Percentiles rank a stretch among this genome's conserved stretches.
These are phyloP conservation scores for Eucidaris tribuloides DNA, from an alignment of 35 echinoderm and acorn worm genomes.

Conservation along the genomic window DNA sequence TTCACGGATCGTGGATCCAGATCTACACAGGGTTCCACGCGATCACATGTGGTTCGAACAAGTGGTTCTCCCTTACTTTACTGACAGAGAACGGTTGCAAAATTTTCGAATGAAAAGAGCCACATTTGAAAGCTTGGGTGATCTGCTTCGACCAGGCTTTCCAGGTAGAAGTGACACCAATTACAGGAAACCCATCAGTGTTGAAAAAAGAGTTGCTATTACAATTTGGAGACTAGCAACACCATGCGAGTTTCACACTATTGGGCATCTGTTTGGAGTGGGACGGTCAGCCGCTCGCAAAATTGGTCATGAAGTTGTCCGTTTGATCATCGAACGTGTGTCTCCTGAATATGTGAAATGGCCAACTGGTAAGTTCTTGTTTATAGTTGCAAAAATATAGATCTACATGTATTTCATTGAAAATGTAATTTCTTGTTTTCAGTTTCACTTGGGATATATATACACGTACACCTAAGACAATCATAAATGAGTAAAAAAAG, in stretches of 20 bases:
- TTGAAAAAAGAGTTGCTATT: not conserved
- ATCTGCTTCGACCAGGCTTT: not conserved
- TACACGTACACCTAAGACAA: too few species aligned
- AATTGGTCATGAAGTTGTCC: constrained; percentile 3
- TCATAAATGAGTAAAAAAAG: too few species aligned
- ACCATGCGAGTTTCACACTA: constrained; percentile 27
- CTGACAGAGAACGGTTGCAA: not conserved
- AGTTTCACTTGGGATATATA: too few species aligned
- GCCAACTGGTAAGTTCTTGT: not conserved
- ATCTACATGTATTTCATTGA: too few species aligned
- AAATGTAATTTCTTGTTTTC: too few species aligned
- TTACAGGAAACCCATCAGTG: not conserved
- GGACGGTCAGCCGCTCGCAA: constrained; percentile 12
- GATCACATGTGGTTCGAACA: constrained; percentile 22
- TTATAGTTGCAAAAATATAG: not conserved
- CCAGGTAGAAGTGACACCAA: not conserved
- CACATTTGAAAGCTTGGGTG: not conserved
- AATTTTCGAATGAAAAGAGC: constrained; percentile 23
- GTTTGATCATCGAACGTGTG: not conserved
- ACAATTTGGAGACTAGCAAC: constrained; percentile 21
- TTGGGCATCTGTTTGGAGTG: constrained; percentile 14
- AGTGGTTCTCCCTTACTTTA: not conserved
- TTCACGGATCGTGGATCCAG: not conserved
- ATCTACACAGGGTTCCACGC: not conserved
- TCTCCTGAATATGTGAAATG: not conserved